A percentile compares a stretch with the other conserved stretches of the same genome.
phyloP scores from a whole-genome alignment of 2,797 vertebrate genomes.

The Clarias platycephalus region DNA sequence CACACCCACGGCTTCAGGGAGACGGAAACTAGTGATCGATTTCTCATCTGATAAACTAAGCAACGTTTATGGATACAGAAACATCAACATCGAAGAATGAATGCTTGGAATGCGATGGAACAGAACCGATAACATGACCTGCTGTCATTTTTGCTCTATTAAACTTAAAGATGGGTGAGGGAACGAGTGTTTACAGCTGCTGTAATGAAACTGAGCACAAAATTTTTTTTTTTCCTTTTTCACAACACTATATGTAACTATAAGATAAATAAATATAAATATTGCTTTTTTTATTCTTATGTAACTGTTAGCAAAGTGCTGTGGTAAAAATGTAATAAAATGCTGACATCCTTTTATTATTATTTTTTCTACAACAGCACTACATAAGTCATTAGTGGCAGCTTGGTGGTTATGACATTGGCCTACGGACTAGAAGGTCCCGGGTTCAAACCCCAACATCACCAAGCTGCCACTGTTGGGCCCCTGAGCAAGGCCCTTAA shows the following conservation, averaged over 20 bases:
- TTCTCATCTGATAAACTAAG: constrained; percentile 82
- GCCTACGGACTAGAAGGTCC: no score
- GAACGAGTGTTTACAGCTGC: background rate
- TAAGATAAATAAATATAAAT: background rate
- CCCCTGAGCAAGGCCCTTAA: no score
- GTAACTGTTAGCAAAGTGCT: background rate
- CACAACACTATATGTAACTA: background rate
- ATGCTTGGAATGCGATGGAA: background rate
- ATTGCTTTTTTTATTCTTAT: background rate
- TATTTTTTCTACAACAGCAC: background rate
- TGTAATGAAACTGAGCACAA: background rate
- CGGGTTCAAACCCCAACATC: no score
- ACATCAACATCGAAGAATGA: constrained; percentile 71
- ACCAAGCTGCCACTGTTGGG: no score
- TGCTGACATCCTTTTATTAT: background rate
- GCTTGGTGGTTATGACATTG: no score
- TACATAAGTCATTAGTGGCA: background rate
- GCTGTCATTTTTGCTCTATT: background rate
- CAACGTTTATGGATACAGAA: constrained; percentile 79
- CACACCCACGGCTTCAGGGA: constrained; percentile 67
- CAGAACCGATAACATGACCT: background rate
- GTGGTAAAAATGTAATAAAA: background rate
- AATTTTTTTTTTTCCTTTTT: background rate
- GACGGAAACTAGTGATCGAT: constrained; percentile 79
- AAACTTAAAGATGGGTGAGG: background rate